phyloP scores from a whole-genome alignment of 1,140 invertebrate genomes.

The Macrosteles quadrilineatus region DNA sequence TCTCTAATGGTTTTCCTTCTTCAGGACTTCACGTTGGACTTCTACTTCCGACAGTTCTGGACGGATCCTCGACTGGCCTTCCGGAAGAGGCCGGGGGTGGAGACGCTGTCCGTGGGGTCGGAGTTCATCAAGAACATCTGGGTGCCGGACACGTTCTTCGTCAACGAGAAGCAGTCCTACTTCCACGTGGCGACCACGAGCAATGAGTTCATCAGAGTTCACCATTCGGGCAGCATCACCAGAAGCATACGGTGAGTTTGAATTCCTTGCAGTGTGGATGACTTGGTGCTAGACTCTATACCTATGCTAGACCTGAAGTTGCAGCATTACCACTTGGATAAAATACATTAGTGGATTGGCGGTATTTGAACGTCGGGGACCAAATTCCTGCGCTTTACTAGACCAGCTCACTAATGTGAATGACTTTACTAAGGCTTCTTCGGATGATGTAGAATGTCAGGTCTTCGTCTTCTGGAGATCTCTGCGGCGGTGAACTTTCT shows the following conservation, averaged over 20 bases:
- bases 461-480: too few species aligned
- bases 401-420: too few species aligned
- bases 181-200: conserved; percentile 97
- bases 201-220: conserved; percentile 96
- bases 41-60: conserved; percentile 99
- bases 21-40: conserved; percentile 97
- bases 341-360: too few species aligned
- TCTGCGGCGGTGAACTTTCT: too few species aligned
- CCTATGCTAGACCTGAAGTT: too few species aligned
- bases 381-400: too few species aligned
- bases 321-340: too few species aligned
- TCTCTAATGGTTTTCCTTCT: conserved; percentile 23
- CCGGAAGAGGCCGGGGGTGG: conserved; percentile 80
- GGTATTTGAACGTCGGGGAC: too few species aligned
- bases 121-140: conserved; percentile 98
- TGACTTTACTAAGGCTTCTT: too few species aligned
- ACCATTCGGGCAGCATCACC: conserved; percentile 91
- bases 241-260: conserved; percentile 90
- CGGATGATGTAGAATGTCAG: too few species aligned
- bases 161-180: conserved; percentile 97
- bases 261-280: too few species aligned
- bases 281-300: too few species aligned
- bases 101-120: conserved; percentile 86
- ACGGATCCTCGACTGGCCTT: conserved; percentile 92
- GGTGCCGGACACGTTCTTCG: conserved; percentile 98